Percentiles rank a stretch among this genome's conserved stretches.
These are phyloP conservation scores for Nannospalax galili DNA, from an alignment of 2,113 vertebrate genomes.

Conservation along the genomic window DNA sequence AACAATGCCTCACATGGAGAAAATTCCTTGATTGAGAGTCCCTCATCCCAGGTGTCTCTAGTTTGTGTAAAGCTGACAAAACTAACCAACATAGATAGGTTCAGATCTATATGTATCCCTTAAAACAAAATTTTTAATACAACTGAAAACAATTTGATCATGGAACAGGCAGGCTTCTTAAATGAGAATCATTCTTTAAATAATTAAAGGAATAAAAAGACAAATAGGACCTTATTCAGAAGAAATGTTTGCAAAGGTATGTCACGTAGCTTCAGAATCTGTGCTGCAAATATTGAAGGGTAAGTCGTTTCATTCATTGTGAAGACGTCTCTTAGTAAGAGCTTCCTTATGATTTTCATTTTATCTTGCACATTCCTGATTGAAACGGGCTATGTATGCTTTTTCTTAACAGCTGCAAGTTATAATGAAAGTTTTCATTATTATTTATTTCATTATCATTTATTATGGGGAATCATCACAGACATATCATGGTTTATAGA, in stretches of 20 bases:
- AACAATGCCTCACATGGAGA: too few species aligned
- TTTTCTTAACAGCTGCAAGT: not conserved
- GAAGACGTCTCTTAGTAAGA: not conserved
- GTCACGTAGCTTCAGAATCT: not conserved
- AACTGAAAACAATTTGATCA: not conserved
- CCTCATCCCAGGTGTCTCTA: too few species aligned
- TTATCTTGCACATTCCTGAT: not conserved
- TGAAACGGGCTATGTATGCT: not conserved
- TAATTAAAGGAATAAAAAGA: not conserved
- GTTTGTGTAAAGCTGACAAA: too few species aligned
- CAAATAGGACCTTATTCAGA: not conserved
- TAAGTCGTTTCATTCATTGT: not conserved
- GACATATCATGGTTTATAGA: not conserved
- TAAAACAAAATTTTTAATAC: not conserved
- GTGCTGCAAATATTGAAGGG: not conserved
- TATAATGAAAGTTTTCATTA: not conserved
- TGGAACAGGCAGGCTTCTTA: not conserved
- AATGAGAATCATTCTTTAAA: not conserved
- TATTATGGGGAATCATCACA: not conserved
- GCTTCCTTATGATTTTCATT: not conserved
- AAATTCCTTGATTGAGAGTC: too few species aligned
- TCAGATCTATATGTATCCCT: not conserved
- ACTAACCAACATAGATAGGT: not conserved
- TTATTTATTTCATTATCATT: not conserved
- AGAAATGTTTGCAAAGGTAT: not conserved